Percentiles rank a stretch among this genome's conserved stretches.
Conservation (phyloP, 2,888 invertebrate species). For the Idaea biselata region DNA sequence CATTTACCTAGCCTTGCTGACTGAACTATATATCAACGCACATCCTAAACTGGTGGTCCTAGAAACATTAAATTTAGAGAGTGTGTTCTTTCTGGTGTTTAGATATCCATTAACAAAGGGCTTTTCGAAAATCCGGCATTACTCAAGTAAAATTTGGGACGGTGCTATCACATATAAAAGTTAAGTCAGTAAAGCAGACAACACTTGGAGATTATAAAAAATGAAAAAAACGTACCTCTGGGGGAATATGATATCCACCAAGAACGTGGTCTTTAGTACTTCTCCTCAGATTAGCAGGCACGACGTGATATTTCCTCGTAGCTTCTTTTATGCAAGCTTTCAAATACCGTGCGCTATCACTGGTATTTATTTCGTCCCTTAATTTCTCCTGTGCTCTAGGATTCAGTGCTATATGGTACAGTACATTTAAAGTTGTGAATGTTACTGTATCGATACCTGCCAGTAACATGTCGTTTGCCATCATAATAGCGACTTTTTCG, state of each 20-base stretch:
- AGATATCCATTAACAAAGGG: too few relatives aligned
- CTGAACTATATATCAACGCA: too few relatives aligned
- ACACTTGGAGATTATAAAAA: too few relatives aligned
- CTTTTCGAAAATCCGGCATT: too few relatives aligned
- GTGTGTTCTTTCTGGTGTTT: too few relatives aligned
- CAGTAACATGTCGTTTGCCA: conserved; percentile 85
- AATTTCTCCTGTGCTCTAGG: conserved; percentile 75
- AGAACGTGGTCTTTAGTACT: conserved; percentile 66
- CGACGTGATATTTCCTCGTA: conserved; percentile 64
- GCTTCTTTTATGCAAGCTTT: conserved; percentile 84
- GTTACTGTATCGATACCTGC: conserved; percentile 87
- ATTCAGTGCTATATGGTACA: conserved; percentile 80
- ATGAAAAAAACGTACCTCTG: conserved; percentile 54
- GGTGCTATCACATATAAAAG: too few relatives aligned
- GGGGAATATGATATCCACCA: conserved; percentile 63
- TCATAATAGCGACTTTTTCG: conserved; percentile 81
- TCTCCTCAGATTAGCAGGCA: conserved; percentile 59
- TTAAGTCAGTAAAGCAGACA: too few relatives aligned
- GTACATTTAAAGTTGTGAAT: conserved; percentile 55
- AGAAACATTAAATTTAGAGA: too few relatives aligned
- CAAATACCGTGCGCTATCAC: conserved; percentile 65
- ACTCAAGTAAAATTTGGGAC: too few relatives aligned
- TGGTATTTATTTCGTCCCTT: conserved; percentile 54
- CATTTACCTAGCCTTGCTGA: too few relatives aligned
- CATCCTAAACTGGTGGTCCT: too few relatives aligned